These are phyloP conservation scores for Caenorhabditis zanzibari DNA, from an alignment of 2,888 invertebrate genomes.

Conservation along the genomic window DNA sequence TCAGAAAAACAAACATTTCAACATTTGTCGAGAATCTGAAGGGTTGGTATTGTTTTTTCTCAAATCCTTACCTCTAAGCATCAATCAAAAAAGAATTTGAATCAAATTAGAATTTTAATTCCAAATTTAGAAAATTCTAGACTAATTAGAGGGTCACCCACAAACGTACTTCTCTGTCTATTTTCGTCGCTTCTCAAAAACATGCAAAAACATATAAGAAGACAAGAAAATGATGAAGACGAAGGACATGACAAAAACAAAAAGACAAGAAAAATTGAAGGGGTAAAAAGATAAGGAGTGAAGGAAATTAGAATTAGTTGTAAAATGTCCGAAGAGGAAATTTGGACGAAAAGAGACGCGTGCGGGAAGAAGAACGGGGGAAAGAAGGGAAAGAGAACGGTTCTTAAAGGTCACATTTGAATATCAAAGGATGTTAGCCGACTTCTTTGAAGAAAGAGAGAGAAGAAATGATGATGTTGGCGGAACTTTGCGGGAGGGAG, in stretches of 20 bases:
- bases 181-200: not conserved
- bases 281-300: not conserved
- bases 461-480: not conserved
- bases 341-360: conserved; percentile 10
- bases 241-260: not conserved
- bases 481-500: not conserved
- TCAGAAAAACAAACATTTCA: no score
- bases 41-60: no score
- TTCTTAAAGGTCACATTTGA: conserved; percentile 40
- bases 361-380: conserved; percentile 8
- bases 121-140: conserved; percentile 6
- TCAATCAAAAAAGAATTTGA: no score
- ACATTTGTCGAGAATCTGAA: no score
- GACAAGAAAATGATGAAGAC: conserved; percentile 6
- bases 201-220: conserved; percentile 9
- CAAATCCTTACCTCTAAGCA: no score
- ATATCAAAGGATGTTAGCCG: conserved; percentile 28
- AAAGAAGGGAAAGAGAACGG: conserved; percentile 15
- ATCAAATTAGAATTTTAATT: no score
- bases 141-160: conserved; percentile 16
- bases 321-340: conserved; percentile 21
- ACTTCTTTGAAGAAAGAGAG: not conserved
- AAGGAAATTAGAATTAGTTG: conserved; percentile 38
- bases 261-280: conserved; percentile 9
- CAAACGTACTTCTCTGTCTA: conserved; percentile 10